Evolutionary conservation across 2,888 invertebrate species (phyloP), one percentile per base, ranked within the genome.

Genomic region (Agonopterix alstromeriana): DNA sequence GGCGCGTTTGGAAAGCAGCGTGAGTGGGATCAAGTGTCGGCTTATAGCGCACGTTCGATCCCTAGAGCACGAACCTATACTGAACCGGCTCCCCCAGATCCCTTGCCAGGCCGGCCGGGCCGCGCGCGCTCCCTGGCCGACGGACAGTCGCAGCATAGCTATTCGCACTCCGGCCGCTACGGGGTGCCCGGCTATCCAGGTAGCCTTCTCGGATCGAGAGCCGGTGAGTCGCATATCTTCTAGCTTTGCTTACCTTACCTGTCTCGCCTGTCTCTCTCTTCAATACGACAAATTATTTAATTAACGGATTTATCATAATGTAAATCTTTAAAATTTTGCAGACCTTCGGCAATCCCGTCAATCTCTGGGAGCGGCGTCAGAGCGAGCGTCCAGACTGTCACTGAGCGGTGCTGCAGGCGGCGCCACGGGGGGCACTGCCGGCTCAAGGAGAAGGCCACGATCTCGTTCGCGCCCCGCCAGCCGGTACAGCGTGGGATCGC

Each of bases 101-200:
- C 96, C 63, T 90, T 95, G 75, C 91, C 95, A 55, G 93, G 93
- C 57, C 94, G 94, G 66, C 94, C 94, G 56, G 92, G 92, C 54
- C 93, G 94, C 81, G 91, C 92, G 53, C 92, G 95, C 67, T 95
- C 95, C 53, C 91, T 95, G 61, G 96, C 95, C 53, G 96, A 97
- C 74, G 96, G 96, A 53, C 96, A 96, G 81, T 96, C 96, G 49
- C 96, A 96, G 75, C 94, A 96, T 76, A 95, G 96, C 73, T 96
- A 95, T 79, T 94, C 95, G 51, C 95, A 95, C 70, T 95, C 95
- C 43, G 94, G 93, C 64, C 92, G 95, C 66, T 95, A 95, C 57
- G 90, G 91, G 52, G 92, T 92, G 52, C 93, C 94, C 49, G 92
- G 92, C 59, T 95, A 95, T 82, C 91, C 96, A 66, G 92, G 94